Evolutionary conservation across 2,888 invertebrate species (phyloP).

Genomic region (Selenia dentaria): DNA sequence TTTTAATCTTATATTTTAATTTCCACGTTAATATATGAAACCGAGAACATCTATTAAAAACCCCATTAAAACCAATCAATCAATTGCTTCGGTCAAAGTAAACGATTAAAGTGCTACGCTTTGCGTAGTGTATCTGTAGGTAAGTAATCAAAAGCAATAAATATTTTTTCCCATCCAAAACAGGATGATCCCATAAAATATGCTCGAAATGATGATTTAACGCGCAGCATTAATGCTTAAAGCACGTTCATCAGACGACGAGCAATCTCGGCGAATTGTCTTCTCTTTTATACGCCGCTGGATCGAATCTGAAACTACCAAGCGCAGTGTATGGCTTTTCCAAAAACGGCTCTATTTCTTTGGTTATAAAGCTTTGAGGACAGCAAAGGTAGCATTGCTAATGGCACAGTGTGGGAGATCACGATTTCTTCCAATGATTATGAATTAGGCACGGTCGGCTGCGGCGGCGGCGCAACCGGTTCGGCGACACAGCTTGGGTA

Average conservation of each 20-base stretch:
- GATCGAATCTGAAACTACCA: conserved; percentile 41
- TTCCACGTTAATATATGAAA: too few species aligned
- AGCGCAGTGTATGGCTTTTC: not conserved
- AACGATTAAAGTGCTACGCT: too few species aligned
- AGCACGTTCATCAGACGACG: conserved; percentile 48
- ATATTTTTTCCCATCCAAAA: conserved; percentile 15
- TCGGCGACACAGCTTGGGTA: conserved; percentile 2
- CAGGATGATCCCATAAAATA: conserved; percentile 28
- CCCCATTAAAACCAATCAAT: conserved; percentile 11
- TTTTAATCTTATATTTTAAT: too few species aligned
- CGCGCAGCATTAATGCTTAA: conserved; percentile 39
- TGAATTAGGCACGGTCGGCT: conserved; percentile 60
- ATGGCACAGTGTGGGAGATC: conserved; percentile 23
- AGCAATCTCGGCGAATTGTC: conserved; percentile 57
- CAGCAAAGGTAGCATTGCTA: conserved; percentile 14
- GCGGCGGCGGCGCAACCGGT: conserved; percentile 34
- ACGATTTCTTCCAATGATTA: conserved; percentile 54
- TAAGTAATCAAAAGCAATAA: conserved; percentile 15
- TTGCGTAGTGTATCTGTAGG: too few species aligned
- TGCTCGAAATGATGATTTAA: conserved; percentile 30
- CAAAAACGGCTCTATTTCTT: conserved; percentile 11
- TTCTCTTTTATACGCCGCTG: conserved; percentile 49
- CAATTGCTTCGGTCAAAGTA: conserved; percentile 14
- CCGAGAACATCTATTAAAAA: conserved; percentile 11
- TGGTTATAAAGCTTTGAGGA: conserved; percentile 2